phyloP scores from a whole-genome alignment of 2,113 vertebrate species.

The Narcine bancroftii region DNA sequence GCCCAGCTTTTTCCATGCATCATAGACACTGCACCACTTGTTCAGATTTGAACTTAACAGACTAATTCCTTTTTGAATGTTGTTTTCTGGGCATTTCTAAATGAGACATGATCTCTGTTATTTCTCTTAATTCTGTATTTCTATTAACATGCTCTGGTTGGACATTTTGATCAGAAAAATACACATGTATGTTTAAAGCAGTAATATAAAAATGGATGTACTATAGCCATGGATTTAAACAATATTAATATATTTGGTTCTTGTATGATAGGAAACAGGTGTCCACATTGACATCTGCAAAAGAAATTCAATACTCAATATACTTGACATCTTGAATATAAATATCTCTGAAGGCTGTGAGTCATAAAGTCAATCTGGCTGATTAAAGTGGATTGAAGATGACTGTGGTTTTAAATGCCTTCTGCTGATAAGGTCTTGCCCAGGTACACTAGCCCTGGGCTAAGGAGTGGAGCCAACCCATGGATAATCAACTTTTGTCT shows the following conservation, averaged over 20 bases:
- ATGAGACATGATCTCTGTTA: too few species aligned
- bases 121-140: too few species aligned
- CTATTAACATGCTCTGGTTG: background rate
- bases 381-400: slow-evolving; percentile 32
- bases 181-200: background rate
- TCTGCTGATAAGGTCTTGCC: slow-evolving; percentile 24
- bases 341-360: background rate
- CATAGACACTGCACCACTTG: background rate
- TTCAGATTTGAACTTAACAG: background rate
- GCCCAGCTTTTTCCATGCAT: background rate
- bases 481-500: slow-evolving; percentile 32
- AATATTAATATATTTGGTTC: background rate
- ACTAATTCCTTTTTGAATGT: background rate
- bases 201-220: background rate
- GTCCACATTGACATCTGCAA: background rate
- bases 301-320: slow-evolving; percentile 23
- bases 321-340: background rate
- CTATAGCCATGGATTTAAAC: background rate
- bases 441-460: slow-evolving; percentile 34
- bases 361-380: slow-evolving; percentile 3
- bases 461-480: slow-evolving; percentile 14
- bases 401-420: slow-evolving; percentile 31
- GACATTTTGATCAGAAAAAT: background rate
- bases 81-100: background rate
- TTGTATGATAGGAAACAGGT: slow-evolving; percentile 7